phyloP scores from a whole-genome alignment of 2,797 vertebrate genomes.

The Hypotaenidia philippensis region DNA sequence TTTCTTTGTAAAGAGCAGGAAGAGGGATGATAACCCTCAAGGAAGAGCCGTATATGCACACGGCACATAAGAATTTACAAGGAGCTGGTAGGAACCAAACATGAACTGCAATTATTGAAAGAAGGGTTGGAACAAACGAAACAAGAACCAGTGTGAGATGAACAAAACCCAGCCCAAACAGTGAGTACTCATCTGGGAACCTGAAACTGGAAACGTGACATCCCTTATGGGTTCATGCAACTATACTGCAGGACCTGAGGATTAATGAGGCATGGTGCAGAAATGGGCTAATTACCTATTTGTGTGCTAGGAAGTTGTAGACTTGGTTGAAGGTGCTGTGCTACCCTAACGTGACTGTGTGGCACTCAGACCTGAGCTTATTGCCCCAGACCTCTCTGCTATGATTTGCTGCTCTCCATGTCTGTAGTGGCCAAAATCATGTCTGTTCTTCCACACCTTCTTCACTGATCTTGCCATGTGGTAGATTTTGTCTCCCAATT shows the following conservation, averaged over 20 bases:
- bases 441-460: neutral
- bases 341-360: neutral
- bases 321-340: neutral
- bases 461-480: neutral
- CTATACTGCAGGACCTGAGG: neutral
- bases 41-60: neutral
- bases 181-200: rapidly evolving
- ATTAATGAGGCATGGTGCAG: neutral
- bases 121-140: neutral
- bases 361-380: no score
- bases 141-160: neutral
- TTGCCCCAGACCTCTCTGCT: neutral
- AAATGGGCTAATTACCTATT: neutral
- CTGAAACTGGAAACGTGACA: neutral
- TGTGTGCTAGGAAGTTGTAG: neutral
- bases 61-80: neutral
- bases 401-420: neutral
- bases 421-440: neutral
- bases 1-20: neutral
- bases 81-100: neutral
- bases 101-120: neutral
- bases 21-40: neutral
- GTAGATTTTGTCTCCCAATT: neutral
- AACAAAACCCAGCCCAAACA: neutral
- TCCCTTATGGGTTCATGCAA: neutral